phyloP scores from a whole-genome alignment of 2,797 vertebrate species.

The Tangara arthus region DNA sequence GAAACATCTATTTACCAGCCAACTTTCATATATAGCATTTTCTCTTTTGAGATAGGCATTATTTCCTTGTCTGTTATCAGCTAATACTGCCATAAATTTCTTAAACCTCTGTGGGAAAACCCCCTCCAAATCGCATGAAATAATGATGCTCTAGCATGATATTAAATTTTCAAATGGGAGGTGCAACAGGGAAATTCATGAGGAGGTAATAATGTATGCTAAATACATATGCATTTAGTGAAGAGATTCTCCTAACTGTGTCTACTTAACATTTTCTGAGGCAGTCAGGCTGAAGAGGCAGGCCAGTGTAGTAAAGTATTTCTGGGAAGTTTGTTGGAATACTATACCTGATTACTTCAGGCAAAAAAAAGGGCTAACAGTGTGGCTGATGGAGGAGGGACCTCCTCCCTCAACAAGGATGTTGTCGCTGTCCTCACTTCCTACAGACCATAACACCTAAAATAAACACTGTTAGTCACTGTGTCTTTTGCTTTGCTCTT shows the following conservation, averaged over 20 bases:
- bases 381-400: not conserved
- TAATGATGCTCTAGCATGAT: not conserved
- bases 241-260: not conserved
- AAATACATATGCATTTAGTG: not conserved
- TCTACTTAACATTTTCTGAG: not conserved
- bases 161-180: not conserved
- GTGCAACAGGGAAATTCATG: not conserved
- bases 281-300: not conserved
- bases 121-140: not conserved
- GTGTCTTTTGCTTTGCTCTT: not conserved
- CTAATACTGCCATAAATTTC: not conserved
- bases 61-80: not conserved
- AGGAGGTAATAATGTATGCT: rapidly evolving
- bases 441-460: not conserved
- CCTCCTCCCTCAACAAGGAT: not conserved
- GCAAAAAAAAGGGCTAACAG: not conserved
- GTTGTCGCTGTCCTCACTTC: not conserved
- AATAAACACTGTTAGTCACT: not conserved
- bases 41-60: not conserved
- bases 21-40: not conserved
- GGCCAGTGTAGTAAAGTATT: not conserved
- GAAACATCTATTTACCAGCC: not conserved
- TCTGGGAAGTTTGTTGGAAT: not conserved
- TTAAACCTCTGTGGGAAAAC: not conserved
- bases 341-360: not conserved